Base-by-base conservation (phyloP, 2,888 invertebrate species). In the Fragum fragum region DNA sequence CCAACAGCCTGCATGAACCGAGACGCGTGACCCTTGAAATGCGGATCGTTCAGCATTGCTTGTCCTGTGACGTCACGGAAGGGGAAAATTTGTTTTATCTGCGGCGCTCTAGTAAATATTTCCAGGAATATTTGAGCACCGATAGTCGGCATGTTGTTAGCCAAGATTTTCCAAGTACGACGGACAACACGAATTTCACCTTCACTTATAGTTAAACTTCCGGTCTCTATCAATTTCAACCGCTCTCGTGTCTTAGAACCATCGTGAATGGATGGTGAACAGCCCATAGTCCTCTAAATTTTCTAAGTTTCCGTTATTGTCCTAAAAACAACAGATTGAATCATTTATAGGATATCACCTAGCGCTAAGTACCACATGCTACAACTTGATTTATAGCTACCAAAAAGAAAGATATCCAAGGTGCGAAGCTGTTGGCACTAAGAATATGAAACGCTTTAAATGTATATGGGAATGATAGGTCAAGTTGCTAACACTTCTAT, bases 1-100 rank as follows among this genome's bases (percentile, higher is more conserved):
- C 90, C 91, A 23, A 92, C 89, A n/a, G 91, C 91, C 70, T 92
- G 91, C 91, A 92, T 92, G 79, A 92, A 92, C n/a, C 92, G 77
- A n/a, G 90, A 83, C 18, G 92, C 91, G 59, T 92, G 92, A 9
- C 90, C 90, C 63, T 81, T 87, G 59, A 91, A 90, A 28, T 84
- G 75, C 0, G 63, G 59, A 74, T 92, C 87, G 3, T 76, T 73
- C 23, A 89, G 18, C 32, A 92, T 81, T 1, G 73, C 81, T 9
- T 91, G 88, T 14, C 89, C 90, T 29, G 88, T 86, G 32, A 87
- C 78, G 53, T 89, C 85, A n/a, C 86, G 72, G 73, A 83, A 89
- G 5, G 92, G 91, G 76, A 92, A 92, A 16, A 92, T 83, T 14
- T 88, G 71, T 78, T 92, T 92, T 1, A 91, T 79, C 6, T 87